Conservation (phyloP, 2,888 invertebrate species). For the Macrophya alboannulata region DNA sequence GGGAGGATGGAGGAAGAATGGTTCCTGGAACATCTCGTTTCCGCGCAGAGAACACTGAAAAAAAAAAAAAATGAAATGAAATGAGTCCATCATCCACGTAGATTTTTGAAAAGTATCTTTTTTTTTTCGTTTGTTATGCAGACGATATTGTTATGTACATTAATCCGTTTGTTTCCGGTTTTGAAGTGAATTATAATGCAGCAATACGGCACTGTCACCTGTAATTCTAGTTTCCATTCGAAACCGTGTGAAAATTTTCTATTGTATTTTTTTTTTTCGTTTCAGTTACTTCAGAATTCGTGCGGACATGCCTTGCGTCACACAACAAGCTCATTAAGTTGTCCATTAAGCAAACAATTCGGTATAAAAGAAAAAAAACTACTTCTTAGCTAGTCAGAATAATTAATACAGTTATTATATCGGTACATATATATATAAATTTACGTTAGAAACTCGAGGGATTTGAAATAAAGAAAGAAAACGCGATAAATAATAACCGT, state of each 20-base stretch:
- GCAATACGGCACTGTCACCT: constrained; percentile 44
- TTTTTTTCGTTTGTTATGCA: too few species aligned
- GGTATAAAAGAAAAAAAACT: neutral
- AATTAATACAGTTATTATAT: constrained; percentile 16
- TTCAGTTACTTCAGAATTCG: neutral
- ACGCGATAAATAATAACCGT: too few species aligned
- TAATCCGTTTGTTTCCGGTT: neutral
- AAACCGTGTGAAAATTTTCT: constrained; percentile 48
- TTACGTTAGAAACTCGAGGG: neutral
- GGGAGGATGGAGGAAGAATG: constrained; percentile 78
- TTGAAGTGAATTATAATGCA: neutral
- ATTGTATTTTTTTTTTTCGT: neutral
- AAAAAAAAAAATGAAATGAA: neutral
- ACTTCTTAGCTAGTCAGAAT: neutral
- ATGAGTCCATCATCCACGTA: too few species aligned
- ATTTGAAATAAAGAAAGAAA: neutral
- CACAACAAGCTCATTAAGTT: constrained; percentile 4
- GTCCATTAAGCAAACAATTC: neutral
- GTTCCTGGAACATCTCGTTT: constrained; percentile 78
- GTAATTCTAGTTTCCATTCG: constrained; percentile 44
- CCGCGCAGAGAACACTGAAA: constrained; percentile 74
- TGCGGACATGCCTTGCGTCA: constrained; percentile 24
- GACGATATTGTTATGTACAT: neutral
- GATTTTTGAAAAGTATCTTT: too few species aligned
- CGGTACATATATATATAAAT: neutral